Base-by-base conservation (phyloP, 2,888 invertebrate genomes). In the Polia nebulosa region DNA sequence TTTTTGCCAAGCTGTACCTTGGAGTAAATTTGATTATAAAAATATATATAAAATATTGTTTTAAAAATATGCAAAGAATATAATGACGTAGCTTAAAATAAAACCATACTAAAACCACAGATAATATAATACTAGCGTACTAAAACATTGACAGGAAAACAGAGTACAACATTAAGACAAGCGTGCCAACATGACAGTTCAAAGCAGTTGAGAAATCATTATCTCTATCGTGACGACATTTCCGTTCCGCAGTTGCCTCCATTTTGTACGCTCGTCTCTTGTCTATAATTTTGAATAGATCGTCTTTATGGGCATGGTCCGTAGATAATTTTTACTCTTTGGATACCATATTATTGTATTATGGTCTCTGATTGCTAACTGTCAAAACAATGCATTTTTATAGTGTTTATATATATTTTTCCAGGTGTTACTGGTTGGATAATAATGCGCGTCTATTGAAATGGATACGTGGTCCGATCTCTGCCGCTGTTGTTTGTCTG, bases 241-340 rank as follows among this genome's bases (percentile, higher is more conserved):
- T 82, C 84, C 82, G 81, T 80, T 76, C 69, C 66, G 39, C 69
- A 72, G 72, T 82, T 79, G 86, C 88, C 91, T 92, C 95, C 94
- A 95, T 95, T 93, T 94, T 94, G 89, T 85, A 86, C 86, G 86
- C 87, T 88, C 87, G 88, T 92, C 90, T 92, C 91, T 94, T 95
- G 95, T 96, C 95, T 95, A 95, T 95, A 92, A 92, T 93, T 94
- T 91, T 67, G 89, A 91, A 93, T 70, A 94, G 94, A 92, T 93
- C 90, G 91, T 90, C 91, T 94, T 94, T 95, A 94, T 95, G 95
- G 92, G 89, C 91, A 93, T 90, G 94, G 93, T 93, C 95, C 95
- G 96, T 96, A 95, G 96, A 96, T 96, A 94, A 95, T 94, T 93
- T 92, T 92, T 94, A 92, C 94, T 95, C 95, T 95, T 94, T 95